Conservation (phyloP, 2,888 invertebrate species). For the Allophyes oxyacanthae region DNA sequence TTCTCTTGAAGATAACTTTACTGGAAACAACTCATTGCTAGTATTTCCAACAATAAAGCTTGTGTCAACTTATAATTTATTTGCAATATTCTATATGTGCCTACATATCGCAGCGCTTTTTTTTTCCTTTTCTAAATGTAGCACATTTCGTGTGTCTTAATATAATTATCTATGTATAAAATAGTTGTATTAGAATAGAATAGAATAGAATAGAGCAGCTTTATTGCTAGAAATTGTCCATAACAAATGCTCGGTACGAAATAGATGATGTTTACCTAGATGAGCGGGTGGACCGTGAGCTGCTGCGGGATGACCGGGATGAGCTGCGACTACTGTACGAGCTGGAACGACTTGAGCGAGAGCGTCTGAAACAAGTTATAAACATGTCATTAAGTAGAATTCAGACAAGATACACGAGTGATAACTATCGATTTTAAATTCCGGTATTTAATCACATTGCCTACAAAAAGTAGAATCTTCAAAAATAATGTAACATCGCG, state of each 20-base stretch:
- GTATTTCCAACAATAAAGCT: slow-evolving; percentile 35
- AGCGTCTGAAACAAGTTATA: slow-evolving; percentile 66
- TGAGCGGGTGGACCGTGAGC: slow-evolving; percentile 83
- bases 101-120: background rate
- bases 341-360: slow-evolving; percentile 82
- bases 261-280: slow-evolving; percentile 74
- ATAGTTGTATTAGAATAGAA: no score
- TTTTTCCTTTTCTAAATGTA: no score
- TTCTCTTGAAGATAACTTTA: background rate
- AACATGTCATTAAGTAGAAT: background rate
- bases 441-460: no score
- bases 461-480: no score
- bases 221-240: slow-evolving; percentile 32
- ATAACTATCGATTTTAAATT: no score
- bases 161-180: no score
- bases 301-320: slow-evolving; percentile 77
- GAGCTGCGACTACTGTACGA: slow-evolving; percentile 89
- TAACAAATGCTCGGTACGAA: slow-evolving; percentile 1
- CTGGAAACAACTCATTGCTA: slow-evolving; percentile 35
- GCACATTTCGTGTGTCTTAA: no score
- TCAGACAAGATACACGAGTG: no score
- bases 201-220: no score
- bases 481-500: no score
- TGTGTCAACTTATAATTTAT: background rate
- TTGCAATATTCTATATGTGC: no score